These are phyloP conservation scores for Deroptyus accipitrinus DNA, from an alignment of 2,113 vertebrate genomes.

Conservation along the genomic window DNA sequence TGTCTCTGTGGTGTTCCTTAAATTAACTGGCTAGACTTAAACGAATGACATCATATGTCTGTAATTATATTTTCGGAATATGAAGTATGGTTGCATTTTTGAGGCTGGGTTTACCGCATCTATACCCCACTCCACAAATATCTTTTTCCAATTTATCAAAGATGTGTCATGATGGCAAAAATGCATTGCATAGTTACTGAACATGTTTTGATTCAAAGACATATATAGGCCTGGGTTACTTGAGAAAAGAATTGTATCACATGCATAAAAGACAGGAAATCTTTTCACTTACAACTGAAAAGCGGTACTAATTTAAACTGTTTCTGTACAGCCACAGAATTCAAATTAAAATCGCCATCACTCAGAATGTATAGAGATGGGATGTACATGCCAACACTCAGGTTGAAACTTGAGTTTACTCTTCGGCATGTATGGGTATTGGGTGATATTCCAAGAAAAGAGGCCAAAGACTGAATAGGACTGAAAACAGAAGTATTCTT, in stretches of 20 bases:
- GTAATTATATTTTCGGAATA: background rate
- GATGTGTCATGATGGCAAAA: background rate
- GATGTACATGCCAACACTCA: background rate
- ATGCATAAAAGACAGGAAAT: background rate
- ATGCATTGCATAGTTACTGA: background rate
- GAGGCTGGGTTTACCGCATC: background rate
- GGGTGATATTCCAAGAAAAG: background rate
- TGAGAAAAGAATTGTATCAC: background rate
- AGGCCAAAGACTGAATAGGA: background rate
- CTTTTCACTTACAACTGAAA: background rate
- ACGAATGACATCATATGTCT: background rate
- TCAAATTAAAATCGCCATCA: background rate
- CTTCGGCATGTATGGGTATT: background rate
- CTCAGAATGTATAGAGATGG: background rate
- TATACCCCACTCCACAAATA: background rate
- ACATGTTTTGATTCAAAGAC: background rate
- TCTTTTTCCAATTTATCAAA: background rate
- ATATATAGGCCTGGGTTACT: background rate
- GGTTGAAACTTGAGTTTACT: slow-evolving; percentile 9
- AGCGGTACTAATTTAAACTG: background rate
- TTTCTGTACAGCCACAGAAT: background rate
- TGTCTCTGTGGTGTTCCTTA: background rate
- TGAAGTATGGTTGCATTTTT: background rate
- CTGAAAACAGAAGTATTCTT: background rate
- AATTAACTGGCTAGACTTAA: background rate